These are phyloP conservation scores for Glossophaga mutica DNA, from an alignment of 2,797 vertebrate species.

Conservation along the genomic window DNA sequence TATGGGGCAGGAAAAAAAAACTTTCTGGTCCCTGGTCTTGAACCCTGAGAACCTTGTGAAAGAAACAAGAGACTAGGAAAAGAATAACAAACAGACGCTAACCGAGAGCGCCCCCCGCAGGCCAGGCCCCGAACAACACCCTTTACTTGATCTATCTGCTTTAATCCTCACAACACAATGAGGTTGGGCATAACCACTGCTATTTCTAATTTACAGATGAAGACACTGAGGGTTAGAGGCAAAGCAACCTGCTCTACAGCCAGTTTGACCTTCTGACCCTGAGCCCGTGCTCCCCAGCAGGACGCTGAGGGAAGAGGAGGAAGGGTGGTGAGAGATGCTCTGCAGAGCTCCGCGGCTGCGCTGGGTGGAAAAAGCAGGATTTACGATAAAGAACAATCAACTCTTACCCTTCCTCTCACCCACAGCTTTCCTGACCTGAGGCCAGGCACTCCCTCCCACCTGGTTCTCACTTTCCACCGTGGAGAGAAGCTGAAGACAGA, in stretches of 20 bases:
- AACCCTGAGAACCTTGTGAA: background rate
- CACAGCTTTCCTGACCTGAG: background rate
- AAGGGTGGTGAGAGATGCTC: background rate
- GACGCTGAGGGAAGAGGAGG: background rate
- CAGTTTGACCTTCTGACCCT: background rate
- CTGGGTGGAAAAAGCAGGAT: background rate
- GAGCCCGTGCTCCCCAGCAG: background rate
- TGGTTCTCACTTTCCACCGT: background rate
- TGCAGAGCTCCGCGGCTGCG: background rate
- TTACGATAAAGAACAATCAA: background rate
- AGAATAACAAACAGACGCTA: background rate
- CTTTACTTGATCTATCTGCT: background rate
- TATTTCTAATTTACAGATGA: background rate
- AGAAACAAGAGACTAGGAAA: background rate
- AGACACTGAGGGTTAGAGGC: background rate
- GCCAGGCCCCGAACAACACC: background rate
- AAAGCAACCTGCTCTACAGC: background rate
- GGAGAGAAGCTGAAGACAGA: background rate
- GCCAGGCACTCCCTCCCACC: background rate
- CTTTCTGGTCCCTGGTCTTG: background rate
- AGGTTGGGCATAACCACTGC: background rate
- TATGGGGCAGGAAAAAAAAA: background rate
- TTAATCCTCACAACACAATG: background rate
- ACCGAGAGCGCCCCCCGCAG: accelerated
- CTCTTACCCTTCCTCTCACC: background rate